Base-by-base conservation (phyloP, 2,888 invertebrate species). In the Apoda limacodes region DNA sequence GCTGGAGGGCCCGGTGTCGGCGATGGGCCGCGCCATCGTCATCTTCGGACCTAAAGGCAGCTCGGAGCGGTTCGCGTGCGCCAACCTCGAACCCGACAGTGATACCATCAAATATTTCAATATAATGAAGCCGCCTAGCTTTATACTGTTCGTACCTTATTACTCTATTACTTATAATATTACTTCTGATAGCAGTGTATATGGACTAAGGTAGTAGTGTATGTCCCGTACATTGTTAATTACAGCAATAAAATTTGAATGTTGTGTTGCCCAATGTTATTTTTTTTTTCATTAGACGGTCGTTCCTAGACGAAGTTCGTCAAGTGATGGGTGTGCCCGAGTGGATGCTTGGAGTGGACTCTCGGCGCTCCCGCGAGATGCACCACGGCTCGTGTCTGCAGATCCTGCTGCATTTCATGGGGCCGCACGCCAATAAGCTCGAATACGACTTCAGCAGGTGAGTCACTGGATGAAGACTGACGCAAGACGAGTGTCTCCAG, bases 101-200 rank as follows among this genome's bases (percentile, higher is more conserved):
- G 92, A 95, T 61, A 92, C 95, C 39, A 88, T 95, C 28, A 95
- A 94, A 70, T 94, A 90, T 53, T 89, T 90, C 0, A 94, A 94
- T 47, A 86, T 95, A 15, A 88, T 90, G 63, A 92, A 90, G 62
- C 91, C 93, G 25, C 93, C 94, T 1, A 82, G 92, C 63, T 95
- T 95, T 66, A 92, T 93, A 10, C 83, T 92, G 93, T 95, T 76
- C 86, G 88, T 82, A 25, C 25, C 13, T 15, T 1, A 11, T 6
- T 10, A 12, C 10, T 12, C 13, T 9, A 5, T 22, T n/a, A 22
- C 22, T 22, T 5, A 22, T 7, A n/a, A 5, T 22, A 10, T 4
- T 5, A 22, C 10, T 5, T 9, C 22, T 4, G 25, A 13, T 17
- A 17, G 17, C 17, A 17, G 17, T 17, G 17, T n/a, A n/a, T n/a